Conservation (phyloP, 1,140 invertebrate species). For the Drosophila jambulina region DNA sequence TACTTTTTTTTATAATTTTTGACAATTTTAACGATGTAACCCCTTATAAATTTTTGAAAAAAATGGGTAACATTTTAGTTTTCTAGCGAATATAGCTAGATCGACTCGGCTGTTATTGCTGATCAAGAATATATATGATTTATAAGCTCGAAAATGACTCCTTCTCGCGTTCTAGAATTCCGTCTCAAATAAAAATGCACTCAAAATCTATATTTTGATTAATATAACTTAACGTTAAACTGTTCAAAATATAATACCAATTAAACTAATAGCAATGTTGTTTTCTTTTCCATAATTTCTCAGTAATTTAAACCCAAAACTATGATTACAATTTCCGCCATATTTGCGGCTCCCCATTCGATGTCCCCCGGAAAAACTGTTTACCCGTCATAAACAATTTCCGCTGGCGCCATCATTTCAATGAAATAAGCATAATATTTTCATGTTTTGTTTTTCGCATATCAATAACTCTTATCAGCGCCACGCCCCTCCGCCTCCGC, state of each 20-base stretch:
- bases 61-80: no score
- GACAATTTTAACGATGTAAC: no score
- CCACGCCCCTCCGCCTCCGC: slow-evolving; percentile 30
- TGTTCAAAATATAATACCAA: not conserved
- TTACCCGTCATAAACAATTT: slow-evolving; percentile 75
- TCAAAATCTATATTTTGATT: no score
- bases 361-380: slow-evolving; percentile 46
- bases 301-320: not conserved
- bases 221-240: not conserved
- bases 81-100: no score
- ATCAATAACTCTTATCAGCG: slow-evolving; percentile 71
- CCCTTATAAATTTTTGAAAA: no score
- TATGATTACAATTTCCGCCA: slow-evolving; percentile 13
- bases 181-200: no score
- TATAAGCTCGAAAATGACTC: no score
- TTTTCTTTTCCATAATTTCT: not conserved
- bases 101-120: no score
- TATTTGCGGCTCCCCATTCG: slow-evolving; percentile 29
- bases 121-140: no score
- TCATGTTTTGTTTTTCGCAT: slow-evolving; percentile 49
- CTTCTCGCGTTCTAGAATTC: no score
- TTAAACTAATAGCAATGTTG: not conserved
- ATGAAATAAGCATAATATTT: slow-evolving; percentile 40
- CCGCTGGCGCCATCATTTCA: slow-evolving; percentile 59
- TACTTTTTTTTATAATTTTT: no score